Evolutionary conservation across 1,140 invertebrate genomes (phyloP).

Genomic region (Drosophila triauraria): DNA sequence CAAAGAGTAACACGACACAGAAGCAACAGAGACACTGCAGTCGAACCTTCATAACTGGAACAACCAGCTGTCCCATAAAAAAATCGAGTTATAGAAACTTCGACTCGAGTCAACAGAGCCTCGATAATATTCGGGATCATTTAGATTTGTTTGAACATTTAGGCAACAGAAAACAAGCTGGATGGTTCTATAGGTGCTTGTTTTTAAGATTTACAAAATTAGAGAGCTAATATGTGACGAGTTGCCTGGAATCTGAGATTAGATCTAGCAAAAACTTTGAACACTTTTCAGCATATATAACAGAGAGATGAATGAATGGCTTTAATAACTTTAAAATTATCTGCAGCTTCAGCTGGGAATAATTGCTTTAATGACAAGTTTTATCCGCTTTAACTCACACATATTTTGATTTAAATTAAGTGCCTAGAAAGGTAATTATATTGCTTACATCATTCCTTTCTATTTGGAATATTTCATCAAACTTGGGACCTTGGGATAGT

Average conservation of each 20-base stretch:
- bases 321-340: neutral
- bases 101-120: neutral
- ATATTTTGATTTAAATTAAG: neutral
- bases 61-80: neutral
- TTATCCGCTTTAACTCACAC: neutral
- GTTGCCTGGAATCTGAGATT: neutral
- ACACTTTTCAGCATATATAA: neutral
- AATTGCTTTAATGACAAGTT: neutral
- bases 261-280: neutral
- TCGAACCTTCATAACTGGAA: slow-evolving; percentile 26
- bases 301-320: neutral
- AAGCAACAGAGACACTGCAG: slow-evolving; percentile 17
- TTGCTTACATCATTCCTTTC: neutral
- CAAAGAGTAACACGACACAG: slow-evolving; percentile 9
- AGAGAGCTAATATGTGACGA: neutral
- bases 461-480: neutral
- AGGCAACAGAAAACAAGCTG: neutral
- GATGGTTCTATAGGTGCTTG: neutral
- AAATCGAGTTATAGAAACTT: neutral
- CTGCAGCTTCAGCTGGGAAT: neutral
- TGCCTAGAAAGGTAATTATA: neutral
- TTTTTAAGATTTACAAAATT: too few relatives aligned
- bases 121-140: neutral
- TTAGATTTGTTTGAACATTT: neutral
- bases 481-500: neutral